Conservation (phyloP, 2,113 vertebrate genomes). For the Erythrocercus mccallii region DNA sequence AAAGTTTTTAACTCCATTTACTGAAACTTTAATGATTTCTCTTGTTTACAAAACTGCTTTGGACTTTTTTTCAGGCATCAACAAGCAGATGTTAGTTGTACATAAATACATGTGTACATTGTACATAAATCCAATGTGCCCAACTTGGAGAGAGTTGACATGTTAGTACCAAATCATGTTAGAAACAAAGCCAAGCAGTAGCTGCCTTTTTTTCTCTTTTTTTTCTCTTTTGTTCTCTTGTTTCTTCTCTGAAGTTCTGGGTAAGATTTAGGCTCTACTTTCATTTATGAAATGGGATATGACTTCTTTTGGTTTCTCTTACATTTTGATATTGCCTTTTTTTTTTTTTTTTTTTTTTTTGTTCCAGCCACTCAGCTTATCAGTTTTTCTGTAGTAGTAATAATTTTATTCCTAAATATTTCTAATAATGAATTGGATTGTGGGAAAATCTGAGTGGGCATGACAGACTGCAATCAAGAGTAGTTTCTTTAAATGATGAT, state of each 20-base stretch:
- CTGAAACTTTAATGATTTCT: background rate
- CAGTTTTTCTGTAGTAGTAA: background rate
- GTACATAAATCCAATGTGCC: background rate
- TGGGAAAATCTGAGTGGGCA: background rate
- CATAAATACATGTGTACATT: no score
- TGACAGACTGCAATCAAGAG: background rate
- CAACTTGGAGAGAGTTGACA: background rate
- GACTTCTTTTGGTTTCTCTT: background rate
- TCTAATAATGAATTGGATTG: background rate
- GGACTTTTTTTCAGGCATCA: background rate
- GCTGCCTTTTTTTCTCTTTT: background rate
- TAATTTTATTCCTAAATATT: background rate
- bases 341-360: background rate
- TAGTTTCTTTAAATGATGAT: background rate
- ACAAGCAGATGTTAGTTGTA: background rate
- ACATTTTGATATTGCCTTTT: background rate
- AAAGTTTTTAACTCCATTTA: background rate
- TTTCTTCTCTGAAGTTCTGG: background rate
- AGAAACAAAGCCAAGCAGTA: background rate
- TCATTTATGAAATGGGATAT: background rate
- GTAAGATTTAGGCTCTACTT: background rate
- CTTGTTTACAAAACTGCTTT: background rate
- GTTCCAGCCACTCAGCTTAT: background rate
- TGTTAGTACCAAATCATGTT: background rate
- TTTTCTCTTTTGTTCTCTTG: background rate